Conservation (phyloP, 1,140 invertebrate species). For the Mercenaria mercenaria region DNA sequence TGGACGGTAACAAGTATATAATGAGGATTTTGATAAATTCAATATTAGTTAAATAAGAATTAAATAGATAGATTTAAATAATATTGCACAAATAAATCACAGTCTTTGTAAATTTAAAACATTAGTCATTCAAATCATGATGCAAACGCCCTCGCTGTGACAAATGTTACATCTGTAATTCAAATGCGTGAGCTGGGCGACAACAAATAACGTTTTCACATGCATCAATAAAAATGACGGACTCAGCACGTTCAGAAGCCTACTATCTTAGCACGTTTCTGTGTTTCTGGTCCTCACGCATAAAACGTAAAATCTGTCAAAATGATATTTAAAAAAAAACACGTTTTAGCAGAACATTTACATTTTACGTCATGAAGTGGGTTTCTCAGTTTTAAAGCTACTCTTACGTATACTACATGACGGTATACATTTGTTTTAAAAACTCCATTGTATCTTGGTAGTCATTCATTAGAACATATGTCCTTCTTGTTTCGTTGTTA, state of each 20-base stretch:
- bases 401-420: too few species aligned
- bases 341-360: too few species aligned
- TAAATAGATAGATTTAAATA: constrained; percentile 18
- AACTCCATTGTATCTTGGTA: background rate
- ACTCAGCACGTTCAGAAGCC: background rate
- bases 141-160: background rate
- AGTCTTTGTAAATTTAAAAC: constrained; percentile 17
- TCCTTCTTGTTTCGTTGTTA: background rate
- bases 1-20: background rate
- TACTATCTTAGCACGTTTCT: background rate
- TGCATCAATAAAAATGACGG: background rate
- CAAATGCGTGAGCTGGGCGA: background rate
- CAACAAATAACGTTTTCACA: background rate
- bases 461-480: background rate
- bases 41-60: background rate
- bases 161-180: background rate
- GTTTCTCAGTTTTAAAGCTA: too few species aligned
- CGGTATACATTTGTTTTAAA: background rate
- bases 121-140: constrained; percentile 26
- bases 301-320: background rate
- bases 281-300: background rate
- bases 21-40: too few species aligned
- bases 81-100: constrained; percentile 20
- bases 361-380: too few species aligned
- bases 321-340: background rate